Conservation (phyloP, 2,113 vertebrate species). For the Neopipo cinnamomea region DNA sequence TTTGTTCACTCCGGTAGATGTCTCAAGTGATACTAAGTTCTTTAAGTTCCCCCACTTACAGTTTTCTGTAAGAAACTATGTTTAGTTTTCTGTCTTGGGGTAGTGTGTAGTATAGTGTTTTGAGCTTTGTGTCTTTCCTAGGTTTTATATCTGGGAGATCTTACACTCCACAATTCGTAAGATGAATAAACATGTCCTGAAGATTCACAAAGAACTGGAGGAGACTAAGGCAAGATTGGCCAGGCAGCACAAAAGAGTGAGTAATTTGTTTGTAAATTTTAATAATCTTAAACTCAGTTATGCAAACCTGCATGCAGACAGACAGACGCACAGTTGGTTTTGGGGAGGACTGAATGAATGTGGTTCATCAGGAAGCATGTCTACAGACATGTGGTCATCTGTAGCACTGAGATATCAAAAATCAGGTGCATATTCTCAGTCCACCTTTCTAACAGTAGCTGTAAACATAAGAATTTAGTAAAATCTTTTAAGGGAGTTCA, state of each 20-base stretch:
- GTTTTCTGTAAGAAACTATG: background rate
- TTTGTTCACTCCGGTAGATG: background rate
- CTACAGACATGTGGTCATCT: background rate
- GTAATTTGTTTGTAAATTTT: background rate
- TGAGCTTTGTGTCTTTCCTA: slow-evolving; percentile 50
- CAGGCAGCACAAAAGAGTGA: slow-evolving; percentile 88
- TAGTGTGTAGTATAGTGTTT: background rate
- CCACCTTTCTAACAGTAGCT: background rate
- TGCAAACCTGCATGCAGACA: background rate
- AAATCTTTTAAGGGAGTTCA: background rate
- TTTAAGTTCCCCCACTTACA: background rate
- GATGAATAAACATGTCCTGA: slow-evolving; percentile 98
- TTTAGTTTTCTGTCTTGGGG: background rate
- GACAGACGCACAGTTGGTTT: background rate
- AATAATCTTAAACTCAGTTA: background rate
- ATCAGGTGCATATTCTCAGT: background rate
- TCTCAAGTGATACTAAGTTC: background rate
- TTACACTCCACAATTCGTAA: slow-evolving; percentile 97
- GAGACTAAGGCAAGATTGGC: slow-evolving; percentile 93
- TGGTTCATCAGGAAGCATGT: background rate
- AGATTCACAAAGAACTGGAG: slow-evolving; percentile 95
- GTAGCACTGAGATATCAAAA: background rate
- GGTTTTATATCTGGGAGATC: slow-evolving; percentile 96
- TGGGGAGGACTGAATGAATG: background rate
- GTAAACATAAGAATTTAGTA: background rate